Conservation (phyloP, 2,888 invertebrate species). For the Blastobasis adustella region DNA sequence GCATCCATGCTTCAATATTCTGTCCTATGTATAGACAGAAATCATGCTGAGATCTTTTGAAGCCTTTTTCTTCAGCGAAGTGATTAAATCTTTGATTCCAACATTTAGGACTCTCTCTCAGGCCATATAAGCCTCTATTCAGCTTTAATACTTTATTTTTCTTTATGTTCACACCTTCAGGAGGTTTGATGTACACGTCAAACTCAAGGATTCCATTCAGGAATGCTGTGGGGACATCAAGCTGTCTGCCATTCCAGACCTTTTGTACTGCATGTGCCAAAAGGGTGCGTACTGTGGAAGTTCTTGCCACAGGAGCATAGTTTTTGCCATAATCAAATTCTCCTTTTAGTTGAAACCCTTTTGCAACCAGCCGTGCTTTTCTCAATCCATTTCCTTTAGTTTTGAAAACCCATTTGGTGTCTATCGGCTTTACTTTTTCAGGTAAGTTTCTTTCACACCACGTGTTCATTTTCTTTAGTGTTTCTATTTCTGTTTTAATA, state of each 20-base stretch:
- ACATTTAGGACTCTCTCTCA: slow-evolving; percentile 6
- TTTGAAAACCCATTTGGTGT: slow-evolving; percentile 24
- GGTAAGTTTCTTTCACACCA: slow-evolving; percentile 12
- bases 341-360: slow-evolving; percentile 13
- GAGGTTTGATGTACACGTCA: slow-evolving; percentile 14
- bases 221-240: slow-evolving; percentile 13
- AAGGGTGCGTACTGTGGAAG: slow-evolving; percentile 14
- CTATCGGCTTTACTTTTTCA: slow-evolving; percentile 8
- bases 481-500: slow-evolving; percentile 14
- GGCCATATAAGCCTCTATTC: slow-evolving; percentile 8
- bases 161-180: slow-evolving; percentile 7
- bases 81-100: slow-evolving; percentile 7
- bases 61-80: slow-evolving; percentile 3
- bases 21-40: slow-evolving; percentile 7
- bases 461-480: slow-evolving; percentile 15
- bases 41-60: slow-evolving; percentile 4
- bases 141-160: slow-evolving; percentile 3
- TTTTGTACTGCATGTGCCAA: slow-evolving; percentile 5
- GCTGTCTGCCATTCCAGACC: slow-evolving; percentile 1
- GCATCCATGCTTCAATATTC: slow-evolving; percentile 1
- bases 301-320: slow-evolving; percentile 17
- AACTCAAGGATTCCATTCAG: slow-evolving; percentile 18
- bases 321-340: slow-evolving; percentile 4
- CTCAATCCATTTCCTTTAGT: slow-evolving; percentile 11
- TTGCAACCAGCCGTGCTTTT: slow-evolving; percentile 18